Base-by-base conservation (phyloP, 1,140 invertebrate species). In the Ceratosolen solmsi region DNA sequence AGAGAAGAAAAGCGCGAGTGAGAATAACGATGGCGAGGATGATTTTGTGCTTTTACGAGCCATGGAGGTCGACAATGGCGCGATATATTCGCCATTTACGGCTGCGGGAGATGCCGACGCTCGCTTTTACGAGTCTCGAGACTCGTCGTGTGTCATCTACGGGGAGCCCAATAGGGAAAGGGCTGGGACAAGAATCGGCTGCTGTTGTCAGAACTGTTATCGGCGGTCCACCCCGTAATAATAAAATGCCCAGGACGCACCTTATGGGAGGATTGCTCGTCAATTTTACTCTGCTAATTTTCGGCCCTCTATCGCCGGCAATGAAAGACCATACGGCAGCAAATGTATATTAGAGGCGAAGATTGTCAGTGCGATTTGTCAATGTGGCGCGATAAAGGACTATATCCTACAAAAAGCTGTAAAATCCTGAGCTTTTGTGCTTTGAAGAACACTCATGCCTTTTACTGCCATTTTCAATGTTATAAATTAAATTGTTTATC, bases 221-320 rank as follows among this genome's bases (percentile, higher is more conserved):
- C 60, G 60, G 60, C 38, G 58, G 36, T 13, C 41, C 25, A 13
- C 68, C 22, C 63, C 49, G 33, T 25, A 49, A 72, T 72, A 79
- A 79, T 79, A 79, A 79, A 79, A 79, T 36, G 41, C 49, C 65
- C n/a, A 25, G 5, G 49, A 25, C 0, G 58, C 74, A 1, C 22
- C 36, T 17, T 13, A 65, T n/a, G 36, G 3, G 51, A 60, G 74
- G 22, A 80, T 68, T 46, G 33, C 38, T 68, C 80, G 46, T 71
- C 80, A 56, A 73, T 80, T 80, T 80, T 73, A 79, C 51, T 79
- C 63, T 49, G 15, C 78, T 80, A 80, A 80, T 80, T 80, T 80
- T 80, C 71, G 58, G 70, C 20, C 27, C 38, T 73, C n/a, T 73
- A 54, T 73, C 30, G 49, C 13, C 30, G 22, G 41, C 65, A 25